Evolutionary conservation across 2,888 invertebrate species (phyloP).

Genomic region (Agrochola litura): DNA sequence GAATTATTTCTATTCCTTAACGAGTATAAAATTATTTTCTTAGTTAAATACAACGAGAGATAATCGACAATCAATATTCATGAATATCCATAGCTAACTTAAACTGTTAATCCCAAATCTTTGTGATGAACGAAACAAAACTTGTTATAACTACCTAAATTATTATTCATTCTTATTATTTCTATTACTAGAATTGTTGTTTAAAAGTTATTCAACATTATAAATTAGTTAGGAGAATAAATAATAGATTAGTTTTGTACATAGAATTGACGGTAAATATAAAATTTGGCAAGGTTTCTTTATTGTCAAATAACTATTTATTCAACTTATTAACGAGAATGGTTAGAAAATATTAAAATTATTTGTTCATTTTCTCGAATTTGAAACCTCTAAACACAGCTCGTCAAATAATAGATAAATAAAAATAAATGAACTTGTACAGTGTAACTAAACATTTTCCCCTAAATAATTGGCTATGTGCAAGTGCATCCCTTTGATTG

Average conservation of each 20-base stretch:
- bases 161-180: conserved; percentile 42
- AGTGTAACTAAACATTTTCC: neutral
- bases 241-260: conserved; percentile 22
- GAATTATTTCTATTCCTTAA: neutral
- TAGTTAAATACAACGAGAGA: conserved; percentile 17
- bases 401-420: too few relatives aligned
- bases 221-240: conserved; percentile 23
- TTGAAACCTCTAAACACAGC: too few relatives aligned
- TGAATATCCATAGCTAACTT: conserved; percentile 43
- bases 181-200: conserved; percentile 12
- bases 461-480: neutral
- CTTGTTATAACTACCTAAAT: conserved; percentile 51
- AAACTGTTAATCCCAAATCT: conserved; percentile 54
- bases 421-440: too few relatives aligned
- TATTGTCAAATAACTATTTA: neutral
- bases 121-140: conserved; percentile 43
- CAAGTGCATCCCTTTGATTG: neutral
- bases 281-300: neutral
- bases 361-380: neutral
- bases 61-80: conserved; percentile 54
- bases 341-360: neutral
- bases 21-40: conserved; percentile 3
- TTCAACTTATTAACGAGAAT: neutral
- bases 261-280: neutral
- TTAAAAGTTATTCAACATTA: conserved; percentile 27